A percentile compares a stretch with the other conserved stretches of the same genome.
Conservation (phyloP, 1,140 invertebrate species). For the Zaprionus ghesquierei region DNA sequence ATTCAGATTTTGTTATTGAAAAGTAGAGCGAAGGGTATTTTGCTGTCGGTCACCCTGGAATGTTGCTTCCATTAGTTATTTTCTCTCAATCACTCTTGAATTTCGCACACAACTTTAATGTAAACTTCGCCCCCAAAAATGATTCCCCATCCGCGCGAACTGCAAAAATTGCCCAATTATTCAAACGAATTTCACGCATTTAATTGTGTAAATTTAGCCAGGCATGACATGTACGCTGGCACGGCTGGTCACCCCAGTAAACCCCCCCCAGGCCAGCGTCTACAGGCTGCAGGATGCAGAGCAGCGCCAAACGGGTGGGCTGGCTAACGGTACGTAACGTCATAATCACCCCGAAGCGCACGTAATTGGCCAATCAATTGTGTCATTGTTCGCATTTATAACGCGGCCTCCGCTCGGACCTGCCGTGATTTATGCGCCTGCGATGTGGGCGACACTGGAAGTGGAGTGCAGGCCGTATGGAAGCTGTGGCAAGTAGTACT, state of each 20-base stretch:
- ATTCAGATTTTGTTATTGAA: too few relatives aligned
- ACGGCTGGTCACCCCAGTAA: conserved; percentile 14
- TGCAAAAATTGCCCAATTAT: conserved; percentile 78
- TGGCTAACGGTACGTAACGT: conserved; percentile 76
- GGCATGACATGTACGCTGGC: conserved; percentile 62
- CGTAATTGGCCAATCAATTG: conserved; percentile 83
- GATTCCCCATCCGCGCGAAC: conserved; percentile 9
- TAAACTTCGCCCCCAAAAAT: conserved; percentile 7
- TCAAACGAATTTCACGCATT: conserved; percentile 80
- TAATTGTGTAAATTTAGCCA: conserved; percentile 80
- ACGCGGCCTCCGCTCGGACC: conserved; percentile 60
- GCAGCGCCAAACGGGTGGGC: conserved; percentile 16
- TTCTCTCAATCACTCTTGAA: neutral
- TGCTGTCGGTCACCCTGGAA: too few relatives aligned
- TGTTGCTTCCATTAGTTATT: too few relatives aligned
- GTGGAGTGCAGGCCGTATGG: neutral
- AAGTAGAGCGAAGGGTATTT: too few relatives aligned
- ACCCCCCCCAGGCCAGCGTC: neutral
- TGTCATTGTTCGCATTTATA: conserved; percentile 82
- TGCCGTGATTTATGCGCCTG: conserved; percentile 65
- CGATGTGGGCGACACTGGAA: conserved; percentile 9
- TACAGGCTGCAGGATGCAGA: conserved; percentile 1
- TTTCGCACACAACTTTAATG: conserved; percentile 9
- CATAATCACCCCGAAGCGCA: conserved; percentile 79
- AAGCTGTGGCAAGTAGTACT: conserved; percentile 14